Base-by-base conservation (phyloP, 2,797 vertebrate species). In the Martes flavigula region DNA sequence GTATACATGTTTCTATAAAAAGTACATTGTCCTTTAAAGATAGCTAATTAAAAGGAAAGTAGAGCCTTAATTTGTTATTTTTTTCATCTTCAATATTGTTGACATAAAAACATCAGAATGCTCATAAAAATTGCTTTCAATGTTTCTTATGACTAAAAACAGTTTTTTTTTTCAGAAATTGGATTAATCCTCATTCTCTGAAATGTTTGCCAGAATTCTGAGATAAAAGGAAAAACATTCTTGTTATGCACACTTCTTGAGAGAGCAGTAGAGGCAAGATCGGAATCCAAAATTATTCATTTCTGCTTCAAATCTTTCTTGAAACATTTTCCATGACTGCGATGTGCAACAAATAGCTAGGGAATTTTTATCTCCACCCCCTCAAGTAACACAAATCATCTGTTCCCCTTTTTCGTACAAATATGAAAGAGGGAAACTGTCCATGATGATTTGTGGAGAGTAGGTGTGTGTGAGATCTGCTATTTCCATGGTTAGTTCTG, bases 331-430 rank as follows among this genome's bases (percentile, higher is more conserved):
- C 68, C 27, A 5, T 96, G 90, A 43, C 43, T 93, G n/a, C 92
- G 89, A 87, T 90, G 27, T 97, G 56, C 38, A 95, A 97, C 92
- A 97, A 98, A 98, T 97, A 98, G 90, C 94, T 94, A 38, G 48
- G 18, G 86, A 96, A 98, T 98, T 98, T 98, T 97, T 98, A 96
- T 96, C 94, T 98, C 97, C 92, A 95, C 94, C 95, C 82, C 87
- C 90, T 98, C 97, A 98, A 96, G 93, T 78, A 95, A 88, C 92
- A 94, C 70, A 91, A 91, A 97, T 97, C 83, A 98, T 97, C 93
- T 97, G 96, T 60, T 93, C 89, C 85, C 78, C 84, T 51, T 64
- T 72, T 86, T 78, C 86, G 35, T 87, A 96, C 87, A 96, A 97
- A 96, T 75, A 96, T 64, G 58, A 96, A 96, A 97, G 83, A 97